Base-by-base conservation (phyloP, 2,113 vertebrate genomes). In the Chiloscyllium plagiosum region DNA sequence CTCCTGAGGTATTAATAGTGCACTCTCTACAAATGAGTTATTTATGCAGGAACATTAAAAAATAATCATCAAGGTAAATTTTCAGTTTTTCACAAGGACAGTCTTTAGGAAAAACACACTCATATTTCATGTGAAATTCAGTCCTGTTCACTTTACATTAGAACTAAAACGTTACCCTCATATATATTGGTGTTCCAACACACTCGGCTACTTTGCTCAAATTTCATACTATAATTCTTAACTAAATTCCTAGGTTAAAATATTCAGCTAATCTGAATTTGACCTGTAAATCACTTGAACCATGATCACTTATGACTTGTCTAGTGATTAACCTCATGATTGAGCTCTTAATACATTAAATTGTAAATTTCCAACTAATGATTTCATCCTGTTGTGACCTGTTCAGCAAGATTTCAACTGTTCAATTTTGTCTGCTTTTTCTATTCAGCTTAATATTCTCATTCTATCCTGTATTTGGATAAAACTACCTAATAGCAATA, bases 261-360 rank as follows among this genome's bases (percentile, higher is more conserved):
- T 24, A 95, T 95, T 72, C 93, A 95, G 93, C 37, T 95, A 42
- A 52, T 72, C 68, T 95, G 93, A 72, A 95, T 95, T 29, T 95
- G 65, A 95, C 37, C n/a, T 95, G 93, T 42, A 95, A 95, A 95
- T 17, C 68, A 95, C 66, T 95, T 95, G 66, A 95, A 95, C 37
- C 68, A 47, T 95, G 68, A 95, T 72, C 42, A 95, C 37, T 95
- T 95, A n/a, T 52, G 26, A 50, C 42, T 95, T 42, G 26, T 65
- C 93, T 50, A 72, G 37, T 70, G 68, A 47, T 95, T 95, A 70
- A 33, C 65, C 69, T 72, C 70, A 72, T 24, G 8, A 47, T 50
- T 42, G 42, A 4, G 66, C 29, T 24, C 37, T 47, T 70, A 37
- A 47, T 69, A 69, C 92, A 69, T 47, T 94, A 94, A 66, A 15